Percentiles rank a stretch among this genome's conserved stretches.
Conservation (phyloP, 1,140 invertebrate genomes). For the Saccostrea cuccullata region DNA sequence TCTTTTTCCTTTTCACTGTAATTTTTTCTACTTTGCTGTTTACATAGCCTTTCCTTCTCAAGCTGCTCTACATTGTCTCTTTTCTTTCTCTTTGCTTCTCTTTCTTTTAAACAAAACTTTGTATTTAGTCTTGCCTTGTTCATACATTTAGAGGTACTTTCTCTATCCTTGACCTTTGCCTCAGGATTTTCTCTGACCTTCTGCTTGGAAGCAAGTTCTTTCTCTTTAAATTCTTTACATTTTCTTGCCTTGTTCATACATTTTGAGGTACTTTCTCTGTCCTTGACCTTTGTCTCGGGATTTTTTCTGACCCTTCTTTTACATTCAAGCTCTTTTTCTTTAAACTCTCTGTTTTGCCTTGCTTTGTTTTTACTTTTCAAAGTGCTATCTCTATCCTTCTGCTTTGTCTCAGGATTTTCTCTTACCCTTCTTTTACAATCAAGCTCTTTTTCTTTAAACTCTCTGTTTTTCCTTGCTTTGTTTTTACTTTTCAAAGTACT, state of each 20-base stretch:
- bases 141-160: neutral
- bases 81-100: slow-evolving; percentile 17
- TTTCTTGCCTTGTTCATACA: neutral
- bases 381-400: neutral
- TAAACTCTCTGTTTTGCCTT: slow-evolving; percentile 9
- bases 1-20: slow-evolving; percentile 8
- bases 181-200: slow-evolving; percentile 32
- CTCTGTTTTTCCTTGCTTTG: neutral
- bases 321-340: slow-evolving; percentile 37
- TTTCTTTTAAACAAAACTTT: slow-evolving; percentile 5
- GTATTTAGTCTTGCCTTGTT: neutral
- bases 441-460: too few relatives aligned
- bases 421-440: too few relatives aligned
- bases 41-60: neutral
- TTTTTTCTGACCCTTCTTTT: slow-evolving; percentile 33
- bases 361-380: slow-evolving; percentile 16
- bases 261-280: slow-evolving; percentile 12
- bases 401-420: too few relatives aligned
- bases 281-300: slow-evolving; percentile 25
- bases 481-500: neutral
- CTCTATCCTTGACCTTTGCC: slow-evolving; percentile 22
- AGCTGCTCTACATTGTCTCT: neutral
- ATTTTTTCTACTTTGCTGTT: slow-evolving; percentile 38
- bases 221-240: too few relatives aligned
- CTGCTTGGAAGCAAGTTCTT: too few relatives aligned